Evolutionary conservation across 2,888 invertebrate species (phyloP), one percentile per base, ranked within the genome.

Genomic region (Amblyjoppa fuscipennis): DNA sequence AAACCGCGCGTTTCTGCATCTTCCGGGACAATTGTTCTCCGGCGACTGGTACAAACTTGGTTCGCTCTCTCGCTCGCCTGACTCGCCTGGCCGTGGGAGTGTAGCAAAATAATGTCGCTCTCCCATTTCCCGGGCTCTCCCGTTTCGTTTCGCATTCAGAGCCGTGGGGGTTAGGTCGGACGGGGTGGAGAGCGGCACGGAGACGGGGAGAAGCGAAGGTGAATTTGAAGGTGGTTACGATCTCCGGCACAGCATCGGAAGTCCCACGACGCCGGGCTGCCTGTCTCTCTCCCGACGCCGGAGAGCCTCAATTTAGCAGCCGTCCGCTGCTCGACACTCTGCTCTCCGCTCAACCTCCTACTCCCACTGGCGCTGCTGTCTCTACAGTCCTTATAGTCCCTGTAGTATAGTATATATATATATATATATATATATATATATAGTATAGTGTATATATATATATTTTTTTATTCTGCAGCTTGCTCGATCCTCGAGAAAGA

Each of bases 281-380:
- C 81, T 79, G 85, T 79, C 70, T 78, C 81, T 81, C 81, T 53
- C 77, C 64, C 41, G 73, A 59, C 61, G 53, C 73, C 64, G 74
- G 71, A 70, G 85, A 82, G 81, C 81, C 78, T 85, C 85, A 85
- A 85, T 85, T 85, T 85, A 85, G 81, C 85, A 85, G 56, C 70
- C 81, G 85, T 82, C 75, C 79, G 78, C 73, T 66, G 61, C 85
- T 71, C 74, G 56, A 79, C 82, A 82, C 69, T 69, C 77, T 34
- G 73, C 74, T 66, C 73, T 59, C 61, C 59, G 74, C 56, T 81
- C 59, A 56, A 53, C n/a, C 75, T 75, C 70, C 79, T 56, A 76
- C 70, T 71, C 31, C 75, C 53, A 69, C 70, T 28, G 13, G 20
- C 59, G 38, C 28, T 59, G 56, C 78, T 75, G 78, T 82, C 38